These are phyloP conservation scores for Anoplopoma fimbria DNA, from an alignment of 2,113 vertebrate species.

Conservation along the genomic window DNA sequence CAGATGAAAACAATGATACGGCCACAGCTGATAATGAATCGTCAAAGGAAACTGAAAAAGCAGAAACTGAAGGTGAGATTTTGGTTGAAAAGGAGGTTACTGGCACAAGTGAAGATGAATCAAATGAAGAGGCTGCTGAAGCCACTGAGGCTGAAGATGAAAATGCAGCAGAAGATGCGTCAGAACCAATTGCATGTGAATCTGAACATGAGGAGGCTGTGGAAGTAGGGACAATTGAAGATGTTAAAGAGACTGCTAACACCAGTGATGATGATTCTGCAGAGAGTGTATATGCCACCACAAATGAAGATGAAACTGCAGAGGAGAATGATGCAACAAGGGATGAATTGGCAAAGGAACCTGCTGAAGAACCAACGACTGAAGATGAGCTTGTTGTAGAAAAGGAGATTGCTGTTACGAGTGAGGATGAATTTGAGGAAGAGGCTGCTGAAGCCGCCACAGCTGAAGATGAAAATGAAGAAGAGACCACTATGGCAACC, in stretches of 20 bases:
- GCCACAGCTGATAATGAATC: slow-evolving; percentile 14
- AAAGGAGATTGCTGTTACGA: neutral
- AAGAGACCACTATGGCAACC: neutral
- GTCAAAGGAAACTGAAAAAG: slow-evolving; percentile 1
- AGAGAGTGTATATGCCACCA: slow-evolving; percentile 6
- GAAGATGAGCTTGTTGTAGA: neutral
- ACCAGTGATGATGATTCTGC: slow-evolving; percentile 10
- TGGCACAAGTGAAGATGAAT: neutral
- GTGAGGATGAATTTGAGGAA: neutral
- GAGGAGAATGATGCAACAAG: slow-evolving; percentile 17
- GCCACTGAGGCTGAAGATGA: neutral
- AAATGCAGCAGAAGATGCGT: neutral
- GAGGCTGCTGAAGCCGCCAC: neutral
- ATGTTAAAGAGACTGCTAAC: neutral
- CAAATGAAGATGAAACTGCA: slow-evolving; percentile 34
- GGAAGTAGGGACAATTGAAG: neutral
- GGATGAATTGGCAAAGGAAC: neutral
- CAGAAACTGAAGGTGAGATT: slow-evolving; percentile 19
- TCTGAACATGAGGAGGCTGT: slow-evolving; percentile 20
- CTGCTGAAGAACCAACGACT: slow-evolving; percentile 19
- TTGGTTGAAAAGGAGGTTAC: neutral
- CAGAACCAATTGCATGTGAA: slow-evolving; percentile 18
- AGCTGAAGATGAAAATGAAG: neutral
- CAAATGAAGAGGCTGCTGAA: neutral
- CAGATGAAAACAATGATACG: neutral